A percentile compares a stretch with the other conserved stretches of the same genome.
Conservation (phyloP, 37 sponge, comb jelly and placozoan species). For the Diacarnus erythraeanus region DNA sequence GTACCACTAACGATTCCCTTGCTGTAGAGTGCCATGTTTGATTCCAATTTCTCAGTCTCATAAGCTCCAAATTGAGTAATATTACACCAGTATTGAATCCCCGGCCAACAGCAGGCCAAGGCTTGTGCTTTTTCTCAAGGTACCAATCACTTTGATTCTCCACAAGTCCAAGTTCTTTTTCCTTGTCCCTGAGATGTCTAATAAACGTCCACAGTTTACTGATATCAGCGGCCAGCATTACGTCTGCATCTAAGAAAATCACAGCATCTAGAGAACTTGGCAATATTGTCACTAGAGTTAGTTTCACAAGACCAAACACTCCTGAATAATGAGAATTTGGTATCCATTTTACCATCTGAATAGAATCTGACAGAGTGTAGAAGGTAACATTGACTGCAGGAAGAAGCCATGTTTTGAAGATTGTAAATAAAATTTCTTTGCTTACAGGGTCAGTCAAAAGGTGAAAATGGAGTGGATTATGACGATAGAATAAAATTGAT, state of each 20-base stretch:
- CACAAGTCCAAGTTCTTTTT: slow-evolving; percentile 59
- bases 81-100: slow-evolving; percentile 92
- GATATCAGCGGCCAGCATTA: slow-evolving; percentile 71
- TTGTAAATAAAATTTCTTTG: slow-evolving; percentile 25
- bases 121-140: slow-evolving; percentile 74
- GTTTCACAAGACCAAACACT: slow-evolving; percentile 83
- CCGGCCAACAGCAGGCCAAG: slow-evolving; percentile 84
- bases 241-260: slow-evolving; percentile 86
- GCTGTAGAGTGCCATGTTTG: slow-evolving; percentile 63
- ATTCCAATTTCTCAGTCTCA: slow-evolving; percentile 63
- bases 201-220: slow-evolving; percentile 66
- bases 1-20: slow-evolving; percentile 1
- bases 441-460: slow-evolving; percentile 65
- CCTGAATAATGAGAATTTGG: slow-evolving; percentile 89
- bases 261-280: slow-evolving; percentile 51
- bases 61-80: slow-evolving; percentile 59
- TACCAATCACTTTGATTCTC: slow-evolving; percentile 94
- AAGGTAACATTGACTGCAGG: slow-evolving; percentile 56
- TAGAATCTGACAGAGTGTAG: slow-evolving; percentile 23
- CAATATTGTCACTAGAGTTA: slow-evolving; percentile 53
- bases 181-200: slow-evolving; percentile 1
- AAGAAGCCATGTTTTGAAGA: slow-evolving; percentile 79
- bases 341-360: slow-evolving; percentile 53
- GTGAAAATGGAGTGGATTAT: slow-evolving; percentile 80
- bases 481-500: slow-evolving; percentile 86